Base-by-base conservation (phyloP, 2,888 invertebrate species). In the Stenurella melanura region DNA sequence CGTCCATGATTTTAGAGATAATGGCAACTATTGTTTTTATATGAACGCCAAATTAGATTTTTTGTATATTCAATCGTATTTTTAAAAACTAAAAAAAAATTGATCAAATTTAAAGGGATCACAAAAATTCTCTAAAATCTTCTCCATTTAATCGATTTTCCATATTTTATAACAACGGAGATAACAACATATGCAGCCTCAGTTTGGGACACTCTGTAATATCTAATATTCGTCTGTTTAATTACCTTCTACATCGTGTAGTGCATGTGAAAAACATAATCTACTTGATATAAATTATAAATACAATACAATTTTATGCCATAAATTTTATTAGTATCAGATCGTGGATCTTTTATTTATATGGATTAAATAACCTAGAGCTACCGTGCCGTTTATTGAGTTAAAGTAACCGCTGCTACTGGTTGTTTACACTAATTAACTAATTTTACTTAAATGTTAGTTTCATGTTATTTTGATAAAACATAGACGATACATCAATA, bases 391-490 rank as follows among this genome's bases (percentile, higher is more conserved):
- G 50, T 5, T 34, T 34, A 34, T 34, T 7, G 9, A 34, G 30
- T 34, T 6, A n/a, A 50, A 50, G 15, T 50, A 50, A 50, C n/a
- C 50, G n/a, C 12, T 42, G 42, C 12, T 42, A 12, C 12, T 42
- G 12, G 42, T 42, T 50, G 50, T 50, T 50, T 50, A 50, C 50
- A n/a, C 50, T 50, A 50, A 50, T 50, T 17, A 50, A 50, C 50
- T 50, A 50, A 12, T 50, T 50, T 50, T 50, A 50, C 50, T 15
- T 50, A 50, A 50, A 50, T 17, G 42, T 50, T 26, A 26, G 21
- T 4, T 26, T n/a, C 12, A 50, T 50, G n/a, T 15, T 17, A 50
- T 50, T 50, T n/a, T 50, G 50, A 50, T 50, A 50, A 50, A 50
- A 50, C 42, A 0, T n/a, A 1, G n/a, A 50, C 50, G 6, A n/a